A percentile compares a stretch with the other conserved stretches of the same genome.
Evolutionary conservation across 2,113 vertebrate species (phyloP).

Genomic region (Apus apus): DNA sequence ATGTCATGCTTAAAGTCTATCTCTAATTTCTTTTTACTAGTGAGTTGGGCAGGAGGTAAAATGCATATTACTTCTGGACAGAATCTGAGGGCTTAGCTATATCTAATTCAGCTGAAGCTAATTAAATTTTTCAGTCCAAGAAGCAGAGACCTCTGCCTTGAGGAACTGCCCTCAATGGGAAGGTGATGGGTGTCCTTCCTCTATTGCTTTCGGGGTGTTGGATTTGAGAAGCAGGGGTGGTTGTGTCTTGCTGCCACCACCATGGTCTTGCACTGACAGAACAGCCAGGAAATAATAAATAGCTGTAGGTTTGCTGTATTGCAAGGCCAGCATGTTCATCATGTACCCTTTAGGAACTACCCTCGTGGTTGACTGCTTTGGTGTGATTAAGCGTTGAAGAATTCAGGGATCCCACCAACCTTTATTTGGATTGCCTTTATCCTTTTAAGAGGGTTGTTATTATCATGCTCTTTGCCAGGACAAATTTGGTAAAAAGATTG

Average conservation of each 20-base stretch:
- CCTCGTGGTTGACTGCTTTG: background rate
- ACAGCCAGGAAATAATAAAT: background rate
- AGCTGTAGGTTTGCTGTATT: background rate
- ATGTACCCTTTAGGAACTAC: background rate
- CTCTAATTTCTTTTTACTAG: conserved; percentile 20
- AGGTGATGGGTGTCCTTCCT: background rate
- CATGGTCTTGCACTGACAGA: background rate
- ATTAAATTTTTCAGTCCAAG: background rate
- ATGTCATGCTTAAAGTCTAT: conserved; percentile 8
- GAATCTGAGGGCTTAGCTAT: background rate
- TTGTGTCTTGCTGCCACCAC: background rate
- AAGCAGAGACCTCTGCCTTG: background rate
- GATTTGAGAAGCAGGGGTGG: background rate
- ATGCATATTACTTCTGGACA: background rate
- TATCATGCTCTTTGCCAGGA: background rate
- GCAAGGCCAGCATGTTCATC: background rate
- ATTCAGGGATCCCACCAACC: background rate
- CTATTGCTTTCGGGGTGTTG: background rate
- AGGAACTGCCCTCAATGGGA: background rate
- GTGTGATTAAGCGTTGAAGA: background rate
- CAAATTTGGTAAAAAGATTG: background rate
- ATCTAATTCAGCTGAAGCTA: background rate
- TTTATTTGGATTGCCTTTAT: background rate
- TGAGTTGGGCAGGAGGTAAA: conserved; percentile 12
- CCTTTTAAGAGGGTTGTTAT: background rate